Evolutionary conservation across 1,140 invertebrate genomes (phyloP).

Genomic region (Chymomyza costata): DNA sequence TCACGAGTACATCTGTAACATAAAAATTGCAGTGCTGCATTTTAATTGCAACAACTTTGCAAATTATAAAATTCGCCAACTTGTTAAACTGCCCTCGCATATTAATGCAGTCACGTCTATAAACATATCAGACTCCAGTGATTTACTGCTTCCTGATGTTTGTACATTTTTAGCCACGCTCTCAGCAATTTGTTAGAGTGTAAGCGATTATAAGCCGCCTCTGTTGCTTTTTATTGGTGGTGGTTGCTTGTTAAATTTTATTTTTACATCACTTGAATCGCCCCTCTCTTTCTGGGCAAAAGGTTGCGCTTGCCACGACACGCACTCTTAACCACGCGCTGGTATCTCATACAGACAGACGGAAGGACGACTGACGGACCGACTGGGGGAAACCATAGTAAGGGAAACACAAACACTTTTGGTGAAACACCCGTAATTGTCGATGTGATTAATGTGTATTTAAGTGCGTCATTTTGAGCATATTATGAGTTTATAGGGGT

Average conservation of each 20-base stretch:
- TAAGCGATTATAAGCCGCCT: too few relatives aligned
- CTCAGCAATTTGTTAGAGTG: too few relatives aligned
- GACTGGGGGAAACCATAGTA: too few relatives aligned
- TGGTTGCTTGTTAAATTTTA: constrained; percentile 53
- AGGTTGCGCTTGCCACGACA: constrained; percentile 35
- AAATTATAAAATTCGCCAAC: too few relatives aligned
- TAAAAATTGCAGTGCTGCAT: too few relatives aligned
- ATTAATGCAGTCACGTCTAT: too few relatives aligned
- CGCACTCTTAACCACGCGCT: constrained; percentile 59
- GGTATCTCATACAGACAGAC: neutral
- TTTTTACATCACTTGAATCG: constrained; percentile 40
- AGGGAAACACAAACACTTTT: constrained; percentile 26
- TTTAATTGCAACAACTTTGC: too few relatives aligned
- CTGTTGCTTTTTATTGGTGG: constrained; percentile 25
- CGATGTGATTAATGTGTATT: constrained; percentile 74
- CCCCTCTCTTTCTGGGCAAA: constrained; percentile 16
- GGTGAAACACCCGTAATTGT: constrained; percentile 55
- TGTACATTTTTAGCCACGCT: too few relatives aligned
- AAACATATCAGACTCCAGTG: too few relatives aligned
- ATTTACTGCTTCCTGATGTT: too few relatives aligned
- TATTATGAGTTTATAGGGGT: constrained; percentile 73
- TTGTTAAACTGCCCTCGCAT: too few relatives aligned
- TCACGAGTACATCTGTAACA: too few relatives aligned
- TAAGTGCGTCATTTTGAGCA: constrained; percentile 73
- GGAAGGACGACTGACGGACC: neutral